Evolutionary conservation across 2,113 vertebrate genomes (phyloP).

Genomic region (Nettapus auritus): DNA sequence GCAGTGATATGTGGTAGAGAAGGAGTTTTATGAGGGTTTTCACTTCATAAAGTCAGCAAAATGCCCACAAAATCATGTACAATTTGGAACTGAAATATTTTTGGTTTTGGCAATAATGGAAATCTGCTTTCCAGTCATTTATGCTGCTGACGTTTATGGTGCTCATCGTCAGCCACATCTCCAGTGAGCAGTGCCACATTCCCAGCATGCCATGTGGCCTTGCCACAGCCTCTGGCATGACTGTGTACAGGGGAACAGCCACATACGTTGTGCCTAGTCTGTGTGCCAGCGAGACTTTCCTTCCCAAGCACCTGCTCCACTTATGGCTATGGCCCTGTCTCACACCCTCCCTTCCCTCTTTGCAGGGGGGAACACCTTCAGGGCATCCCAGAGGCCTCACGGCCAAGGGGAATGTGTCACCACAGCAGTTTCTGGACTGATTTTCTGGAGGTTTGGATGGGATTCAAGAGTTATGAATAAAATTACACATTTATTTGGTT

Average conservation of each 20-base stretch:
- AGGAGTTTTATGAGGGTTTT: neutral
- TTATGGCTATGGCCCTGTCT: neutral
- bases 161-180: neutral
- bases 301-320: neutral
- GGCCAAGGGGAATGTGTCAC: neutral
- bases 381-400: neutral
- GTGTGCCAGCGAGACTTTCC: neutral
- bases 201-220: neutral
- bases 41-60: neutral
- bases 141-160: neutral
- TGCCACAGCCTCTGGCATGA: neutral
- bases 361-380: neutral
- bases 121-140: neutral
- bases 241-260: rapidly evolving
- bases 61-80: neutral
- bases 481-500: neutral
- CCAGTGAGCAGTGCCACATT: neutral
- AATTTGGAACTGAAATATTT: neutral
- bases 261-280: rapidly evolving
- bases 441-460: neutral
- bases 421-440: neutral
- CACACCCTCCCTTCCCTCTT: rapidly evolving
- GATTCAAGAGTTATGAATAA: neutral
- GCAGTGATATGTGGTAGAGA: neutral
- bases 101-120: neutral